Evolutionary conservation across 2,113 vertebrate genomes (phyloP), one percentile per base, ranked within the genome.

Genomic region (Callipepla californica): DNA sequence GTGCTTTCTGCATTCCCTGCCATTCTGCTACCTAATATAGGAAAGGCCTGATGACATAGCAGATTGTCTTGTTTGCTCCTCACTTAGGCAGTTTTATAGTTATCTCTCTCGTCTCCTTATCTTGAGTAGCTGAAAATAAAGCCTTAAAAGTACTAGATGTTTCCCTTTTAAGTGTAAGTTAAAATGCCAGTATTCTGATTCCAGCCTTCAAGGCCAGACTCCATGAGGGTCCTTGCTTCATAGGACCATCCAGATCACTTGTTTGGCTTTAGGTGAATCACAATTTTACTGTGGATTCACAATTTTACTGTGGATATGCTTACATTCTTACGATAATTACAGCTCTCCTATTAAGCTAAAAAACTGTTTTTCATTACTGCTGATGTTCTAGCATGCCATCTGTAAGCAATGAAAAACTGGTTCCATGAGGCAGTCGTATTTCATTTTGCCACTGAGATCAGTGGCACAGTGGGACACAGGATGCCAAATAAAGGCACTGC

Each of bases 31-130:
- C 53, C 58, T 94, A 85, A 78, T 65, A 87, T 58, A 75, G 91
- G 62, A 63, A 95, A 85, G 87, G 45, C 58, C 70, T 75, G 78
- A 73, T 95, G 85, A 94, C 92, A 40, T 82, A 69, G 89, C 62
- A 95, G 91, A 89, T 87, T 79, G 66, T 82, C 66, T 84, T 89
- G 62, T 93, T 93, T 93, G 87, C 84, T 92, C 44, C 30, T 91
- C 51, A 63, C 48, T 90, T 62, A 83, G 9, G 45, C 26, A 26
- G 67, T 89, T 91, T 95, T 94, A 81, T 89, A 91, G 87, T 65
- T 89, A 65, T 42, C 8, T 68, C 26, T 89, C 69, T 85, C 3
- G 1, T 84, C 61, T 87, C 88, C 63, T 95, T 81, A 72, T 86
- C 70, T 36, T 15, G 28, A 89, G 44, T 72, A 36, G 58, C 30